phyloP scores from a whole-genome alignment of 2,888 invertebrate genomes.

The Linnaemya tessellans region DNA sequence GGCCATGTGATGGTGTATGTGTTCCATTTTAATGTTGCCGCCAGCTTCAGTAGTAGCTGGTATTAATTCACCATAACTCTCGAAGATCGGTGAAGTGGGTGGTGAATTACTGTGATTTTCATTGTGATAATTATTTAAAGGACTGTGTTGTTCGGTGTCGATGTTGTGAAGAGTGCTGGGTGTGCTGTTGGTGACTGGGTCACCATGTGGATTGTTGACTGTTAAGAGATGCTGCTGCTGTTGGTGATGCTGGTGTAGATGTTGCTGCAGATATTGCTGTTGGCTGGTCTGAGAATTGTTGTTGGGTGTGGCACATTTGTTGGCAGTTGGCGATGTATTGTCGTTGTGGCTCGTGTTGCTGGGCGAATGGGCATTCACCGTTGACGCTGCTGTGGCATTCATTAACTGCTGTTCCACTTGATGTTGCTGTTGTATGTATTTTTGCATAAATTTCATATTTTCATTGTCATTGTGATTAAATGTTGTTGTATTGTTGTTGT shows the following conservation, averaged over 20 bases:
- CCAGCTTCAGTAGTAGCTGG: slow-evolving; percentile 67
- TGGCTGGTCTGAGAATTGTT: slow-evolving; percentile 75
- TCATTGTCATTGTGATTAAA: slow-evolving; percentile 74
- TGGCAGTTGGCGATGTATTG: slow-evolving; percentile 55
- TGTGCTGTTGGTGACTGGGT: slow-evolving; percentile 16
- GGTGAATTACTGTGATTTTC: slow-evolving; percentile 55
- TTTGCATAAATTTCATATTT: slow-evolving; percentile 80
- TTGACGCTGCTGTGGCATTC: slow-evolving; percentile 56
- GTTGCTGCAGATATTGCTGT: slow-evolving; percentile 75
- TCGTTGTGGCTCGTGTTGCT: slow-evolving; percentile 55
- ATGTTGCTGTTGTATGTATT: slow-evolving; percentile 81
- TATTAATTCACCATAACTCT: slow-evolving; percentile 70
- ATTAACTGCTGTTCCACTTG: slow-evolving; percentile 63
- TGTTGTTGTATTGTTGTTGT: slow-evolving; percentile 73
- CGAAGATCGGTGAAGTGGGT: slow-evolving; percentile 69
- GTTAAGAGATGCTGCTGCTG: slow-evolving; percentile 48
- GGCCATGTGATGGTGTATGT: slow-evolving; percentile 73
- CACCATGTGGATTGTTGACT: slow-evolving; percentile 54
- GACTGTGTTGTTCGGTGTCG: slow-evolving; percentile 45
- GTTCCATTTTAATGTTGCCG: slow-evolving; percentile 75
- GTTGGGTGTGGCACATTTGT: slow-evolving; percentile 73
- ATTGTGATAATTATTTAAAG: slow-evolving; percentile 72
- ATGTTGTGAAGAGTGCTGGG: slow-evolving; percentile 47
- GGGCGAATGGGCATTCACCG: slow-evolving; percentile 76
- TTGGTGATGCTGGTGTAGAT: slow-evolving; percentile 70